phyloP scores from a whole-genome alignment of 1,140 invertebrate genomes.

The Plectrocnemia conspersa region DNA sequence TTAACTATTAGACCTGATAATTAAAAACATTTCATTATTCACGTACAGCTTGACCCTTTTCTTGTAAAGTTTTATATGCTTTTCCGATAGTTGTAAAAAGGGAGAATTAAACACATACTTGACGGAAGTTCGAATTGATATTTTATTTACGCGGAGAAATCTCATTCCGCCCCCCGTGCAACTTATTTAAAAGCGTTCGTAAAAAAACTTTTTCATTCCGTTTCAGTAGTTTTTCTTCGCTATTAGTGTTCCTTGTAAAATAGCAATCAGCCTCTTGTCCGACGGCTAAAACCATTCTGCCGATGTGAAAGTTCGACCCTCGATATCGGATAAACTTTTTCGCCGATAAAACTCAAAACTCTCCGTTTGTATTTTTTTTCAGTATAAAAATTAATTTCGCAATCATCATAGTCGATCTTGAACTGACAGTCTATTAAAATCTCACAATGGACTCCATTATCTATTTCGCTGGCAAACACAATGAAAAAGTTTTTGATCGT shows the following conservation, averaged over 20 bases:
- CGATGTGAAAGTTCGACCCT: conserved; percentile 1
- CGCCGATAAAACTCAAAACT: background rate
- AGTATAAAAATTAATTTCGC: too few species aligned
- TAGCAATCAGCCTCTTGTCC: conserved; percentile 22
- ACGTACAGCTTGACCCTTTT: too few species aligned
- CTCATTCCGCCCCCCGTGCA: background rate
- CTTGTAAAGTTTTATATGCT: too few species aligned
- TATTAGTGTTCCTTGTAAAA: conserved; percentile 24
- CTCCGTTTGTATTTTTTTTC: background rate
- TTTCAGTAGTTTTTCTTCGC: conserved; percentile 11
- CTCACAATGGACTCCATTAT: background rate
- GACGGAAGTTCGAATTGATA: background rate
- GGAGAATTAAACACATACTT: too few species aligned
- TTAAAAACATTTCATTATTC: too few species aligned
- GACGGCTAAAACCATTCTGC: conserved; percentile 9
- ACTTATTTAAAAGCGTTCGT: conserved; percentile 13
- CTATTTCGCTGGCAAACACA: too few species aligned
- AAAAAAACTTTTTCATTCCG: conserved; percentile 19
- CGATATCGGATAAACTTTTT: too few species aligned
- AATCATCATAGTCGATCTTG: too few species aligned
- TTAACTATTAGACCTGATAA: too few species aligned
- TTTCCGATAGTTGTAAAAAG: too few species aligned
- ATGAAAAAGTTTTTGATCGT: background rate
- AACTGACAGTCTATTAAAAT: too few species aligned
- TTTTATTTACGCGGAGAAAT: background rate